A percentile compares a stretch with the other conserved stretches of the same genome.
These are phyloP conservation scores for Paralichthys olivaceus DNA, from an alignment of 2,113 vertebrate species.

Conservation along the genomic window DNA sequence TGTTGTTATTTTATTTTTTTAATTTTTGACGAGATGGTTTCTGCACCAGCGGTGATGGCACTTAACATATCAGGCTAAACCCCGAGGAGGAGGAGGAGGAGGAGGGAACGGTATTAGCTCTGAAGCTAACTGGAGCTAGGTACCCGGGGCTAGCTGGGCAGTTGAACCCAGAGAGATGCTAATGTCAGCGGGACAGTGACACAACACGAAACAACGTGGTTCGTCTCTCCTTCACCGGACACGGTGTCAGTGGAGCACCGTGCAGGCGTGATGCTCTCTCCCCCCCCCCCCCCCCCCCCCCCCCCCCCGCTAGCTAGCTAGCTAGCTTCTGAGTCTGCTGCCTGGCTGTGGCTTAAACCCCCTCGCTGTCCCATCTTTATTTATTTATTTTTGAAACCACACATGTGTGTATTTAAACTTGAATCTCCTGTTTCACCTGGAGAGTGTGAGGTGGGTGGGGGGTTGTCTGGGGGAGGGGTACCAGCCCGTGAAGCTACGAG, in stretches of 20 bases:
- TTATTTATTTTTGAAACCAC: too few relatives aligned
- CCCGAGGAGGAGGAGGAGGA: too few relatives aligned
- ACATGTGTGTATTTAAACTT: too few relatives aligned
- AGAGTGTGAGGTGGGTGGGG: too few relatives aligned
- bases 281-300: conserved; percentile 44
- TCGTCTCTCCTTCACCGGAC: neutral
- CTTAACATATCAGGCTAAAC: neutral
- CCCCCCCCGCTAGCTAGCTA: conserved; percentile 12
- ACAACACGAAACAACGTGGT: conserved; percentile 20
- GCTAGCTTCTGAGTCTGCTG: neutral
- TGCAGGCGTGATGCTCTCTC: conserved; percentile 37
- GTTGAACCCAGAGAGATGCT: neutral
- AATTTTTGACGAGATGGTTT: neutral
- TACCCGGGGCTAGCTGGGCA: neutral
- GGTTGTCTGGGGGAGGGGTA: neutral
- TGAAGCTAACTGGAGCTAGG: neutral
- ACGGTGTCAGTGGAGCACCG: conserved; percentile 18
- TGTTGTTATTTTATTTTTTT: conserved; percentile 10
- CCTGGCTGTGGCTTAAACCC: neutral
- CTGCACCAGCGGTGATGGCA: neutral
- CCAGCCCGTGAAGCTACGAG: neutral
- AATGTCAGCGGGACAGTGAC: neutral
- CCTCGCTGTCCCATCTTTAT: too few relatives aligned
- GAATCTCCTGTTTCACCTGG: too few relatives aligned
- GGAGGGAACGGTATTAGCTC: too few relatives aligned